A percentile compares a stretch with the other conserved stretches of the same genome.
Evolutionary conservation across 1,140 invertebrate genomes (phyloP).

Genomic region (Condylostylus longicornis): DNA sequence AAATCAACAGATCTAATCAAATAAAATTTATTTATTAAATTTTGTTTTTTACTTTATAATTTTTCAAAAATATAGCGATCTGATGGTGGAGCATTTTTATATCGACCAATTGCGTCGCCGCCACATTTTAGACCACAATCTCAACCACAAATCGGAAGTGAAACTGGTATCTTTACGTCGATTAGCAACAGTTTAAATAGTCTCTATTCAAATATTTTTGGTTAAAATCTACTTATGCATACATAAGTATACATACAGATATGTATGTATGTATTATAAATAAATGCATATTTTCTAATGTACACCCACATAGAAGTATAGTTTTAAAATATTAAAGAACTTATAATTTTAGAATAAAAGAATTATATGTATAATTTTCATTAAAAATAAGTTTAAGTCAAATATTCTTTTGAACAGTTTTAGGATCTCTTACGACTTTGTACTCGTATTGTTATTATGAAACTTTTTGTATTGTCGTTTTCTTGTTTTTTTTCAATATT

Average conservation of each 20-base stretch:
- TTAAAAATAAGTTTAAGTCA: background rate
- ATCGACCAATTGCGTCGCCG: constrained; percentile 34
- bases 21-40: too few species aligned
- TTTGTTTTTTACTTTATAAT: too few species aligned
- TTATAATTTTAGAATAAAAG: background rate
- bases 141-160: constrained; percentile 27
- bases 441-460: background rate
- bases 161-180: constrained; percentile 52
- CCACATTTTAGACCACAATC: constrained; percentile 25
- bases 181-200: constrained; percentile 61
- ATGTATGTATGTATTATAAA: background rate
- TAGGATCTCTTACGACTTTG: background rate
- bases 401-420: background rate
- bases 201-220: constrained; percentile 57
- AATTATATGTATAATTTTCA: background rate
- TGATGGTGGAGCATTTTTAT: constrained; percentile 24
- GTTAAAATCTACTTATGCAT: constrained; percentile 29
- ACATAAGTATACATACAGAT: background rate
- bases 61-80: too few species aligned
- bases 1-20: too few species aligned
- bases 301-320: background rate
- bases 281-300: background rate
- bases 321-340: background rate
- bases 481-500: too few species aligned
- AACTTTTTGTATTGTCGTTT: background rate